These are phyloP conservation scores for Stenchaetothrips biformis DNA, from an alignment of 2,888 invertebrate genomes.

Conservation along the genomic window DNA sequence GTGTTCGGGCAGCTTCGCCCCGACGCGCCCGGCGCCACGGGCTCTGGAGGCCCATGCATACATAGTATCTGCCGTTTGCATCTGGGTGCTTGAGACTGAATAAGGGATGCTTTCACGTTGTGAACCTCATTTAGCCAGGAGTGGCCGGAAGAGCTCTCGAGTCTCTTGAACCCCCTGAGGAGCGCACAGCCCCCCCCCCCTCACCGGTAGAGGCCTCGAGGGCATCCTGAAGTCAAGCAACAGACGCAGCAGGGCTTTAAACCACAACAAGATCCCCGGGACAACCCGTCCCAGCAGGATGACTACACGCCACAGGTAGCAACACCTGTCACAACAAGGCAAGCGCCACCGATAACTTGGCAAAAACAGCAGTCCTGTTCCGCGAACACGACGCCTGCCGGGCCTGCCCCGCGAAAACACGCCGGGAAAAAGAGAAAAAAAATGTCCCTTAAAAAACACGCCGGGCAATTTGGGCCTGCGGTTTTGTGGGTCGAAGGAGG, in stretches of 20 bases:
- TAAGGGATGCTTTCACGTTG: slow-evolving; percentile 24
- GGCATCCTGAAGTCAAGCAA: not conserved
- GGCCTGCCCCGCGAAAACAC: too few relatives aligned
- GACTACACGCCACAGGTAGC: slow-evolving; percentile 17
- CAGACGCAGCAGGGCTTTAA: too few relatives aligned
- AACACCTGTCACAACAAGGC: slow-evolving; percentile 4
- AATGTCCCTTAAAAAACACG: too few relatives aligned
- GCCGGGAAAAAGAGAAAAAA: too few relatives aligned
- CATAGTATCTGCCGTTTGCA: slow-evolving; percentile 14
- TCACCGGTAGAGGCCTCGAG: not conserved
- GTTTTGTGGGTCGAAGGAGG: not conserved
- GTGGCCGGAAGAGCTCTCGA: slow-evolving; percentile 11
- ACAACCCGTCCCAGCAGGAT: not conserved
- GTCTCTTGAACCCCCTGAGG: not conserved
- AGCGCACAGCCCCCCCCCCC: not conserved
- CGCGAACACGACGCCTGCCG: too few relatives aligned
- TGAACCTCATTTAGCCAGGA: slow-evolving; percentile 18
- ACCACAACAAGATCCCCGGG: too few relatives aligned
- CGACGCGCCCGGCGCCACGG: not conserved
- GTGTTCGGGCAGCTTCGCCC: too few relatives aligned
- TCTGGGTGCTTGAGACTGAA: not conserved
- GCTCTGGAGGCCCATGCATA: slow-evolving; percentile 7
- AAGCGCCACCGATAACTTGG: too few relatives aligned
- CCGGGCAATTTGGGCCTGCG: too few relatives aligned
- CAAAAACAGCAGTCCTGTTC: too few relatives aligned